Conservation (phyloP, 2,113 vertebrate genomes). For the Scartelaos histophorus region DNA sequence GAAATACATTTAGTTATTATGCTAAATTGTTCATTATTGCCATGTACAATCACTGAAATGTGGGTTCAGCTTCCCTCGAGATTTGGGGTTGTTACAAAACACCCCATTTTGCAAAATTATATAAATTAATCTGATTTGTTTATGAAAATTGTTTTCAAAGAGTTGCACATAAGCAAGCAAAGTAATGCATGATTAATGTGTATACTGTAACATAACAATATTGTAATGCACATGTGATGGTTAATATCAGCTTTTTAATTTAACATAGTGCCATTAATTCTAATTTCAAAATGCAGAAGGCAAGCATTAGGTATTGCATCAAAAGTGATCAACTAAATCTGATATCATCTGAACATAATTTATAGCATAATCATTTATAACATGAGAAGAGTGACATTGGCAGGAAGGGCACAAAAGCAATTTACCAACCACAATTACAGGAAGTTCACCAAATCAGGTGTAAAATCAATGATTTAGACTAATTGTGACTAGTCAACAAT, state of each 20-base stretch:
- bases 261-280: not conserved
- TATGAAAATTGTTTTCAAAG: not conserved
- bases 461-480: no score
- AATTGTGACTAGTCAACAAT: no score
- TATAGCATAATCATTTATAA: not conserved
- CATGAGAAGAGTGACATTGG: not conserved
- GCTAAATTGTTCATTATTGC: constrained; percentile 38
- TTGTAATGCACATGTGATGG: not conserved
- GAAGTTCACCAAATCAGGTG: no score
- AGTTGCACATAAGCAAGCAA: not conserved
- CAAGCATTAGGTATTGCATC: not conserved
- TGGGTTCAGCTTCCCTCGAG: not conserved
- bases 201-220: not conserved
- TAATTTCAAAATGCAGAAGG: not conserved
- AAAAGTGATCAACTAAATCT: not conserved
- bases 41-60: not conserved
- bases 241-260: not conserved
- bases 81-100: not conserved
- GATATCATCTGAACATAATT: not conserved
- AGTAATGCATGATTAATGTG: not conserved
- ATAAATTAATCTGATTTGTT: not conserved
- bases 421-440: no score
- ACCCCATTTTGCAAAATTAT: not conserved
- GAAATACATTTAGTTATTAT: constrained; percentile 42
- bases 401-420: not conserved